Evolutionary conservation across 1,140 invertebrate genomes (phyloP).

Genomic region (Vanessa atalanta): DNA sequence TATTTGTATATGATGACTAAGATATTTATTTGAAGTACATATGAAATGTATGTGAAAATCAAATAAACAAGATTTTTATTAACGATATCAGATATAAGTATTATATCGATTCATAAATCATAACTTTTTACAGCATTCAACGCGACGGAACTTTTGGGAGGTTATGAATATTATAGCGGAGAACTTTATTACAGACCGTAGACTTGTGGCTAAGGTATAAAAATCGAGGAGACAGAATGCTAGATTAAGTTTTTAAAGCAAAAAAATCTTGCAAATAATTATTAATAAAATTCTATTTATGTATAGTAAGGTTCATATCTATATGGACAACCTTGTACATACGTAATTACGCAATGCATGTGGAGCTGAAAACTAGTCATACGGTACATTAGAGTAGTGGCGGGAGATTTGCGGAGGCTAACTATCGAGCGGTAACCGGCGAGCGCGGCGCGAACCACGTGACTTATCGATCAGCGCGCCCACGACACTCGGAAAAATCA

Average conservation of each 20-base stretch:
- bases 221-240: neutral
- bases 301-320: neutral
- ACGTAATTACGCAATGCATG: slow-evolving; percentile 30
- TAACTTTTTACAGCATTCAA: slow-evolving; percentile 16
- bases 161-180: slow-evolving; percentile 1
- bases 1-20: no score
- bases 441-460: slow-evolving; percentile 67
- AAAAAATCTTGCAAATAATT: neutral
- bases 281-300: neutral
- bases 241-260: neutral
- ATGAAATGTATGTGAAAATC: neutral
- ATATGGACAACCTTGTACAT: slow-evolving; percentile 2
- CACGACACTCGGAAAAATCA: slow-evolving; percentile 80
- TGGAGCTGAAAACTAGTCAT: slow-evolving; percentile 40
- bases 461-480: slow-evolving; percentile 79
- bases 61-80: neutral
- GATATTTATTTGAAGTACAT: neutral
- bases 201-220: neutral
- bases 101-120: slow-evolving; percentile 7
- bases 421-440: slow-evolving; percentile 72
- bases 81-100: neutral
- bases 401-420: slow-evolving; percentile 74
- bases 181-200: neutral
- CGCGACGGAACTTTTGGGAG: slow-evolving; percentile 13
- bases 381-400: slow-evolving; percentile 57